Evolutionary conservation across 2,888 invertebrate genomes (phyloP).

Genomic region (Ectobius pallidus): DNA sequence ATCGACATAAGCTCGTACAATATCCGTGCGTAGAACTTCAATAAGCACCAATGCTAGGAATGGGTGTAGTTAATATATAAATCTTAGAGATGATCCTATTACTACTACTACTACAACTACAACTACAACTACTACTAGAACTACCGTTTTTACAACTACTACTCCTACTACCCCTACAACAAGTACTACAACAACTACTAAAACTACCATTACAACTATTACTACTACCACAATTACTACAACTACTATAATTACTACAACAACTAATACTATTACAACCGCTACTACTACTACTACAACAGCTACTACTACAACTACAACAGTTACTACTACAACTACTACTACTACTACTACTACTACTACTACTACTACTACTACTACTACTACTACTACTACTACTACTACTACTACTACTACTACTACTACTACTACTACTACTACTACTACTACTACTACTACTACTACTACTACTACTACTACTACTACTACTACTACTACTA

Average conservation of each 20-base stretch:
- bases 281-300: background rate
- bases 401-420: background rate
- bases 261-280: no score
- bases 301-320: background rate
- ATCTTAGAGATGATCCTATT: no score
- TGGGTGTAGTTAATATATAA: no score
- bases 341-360: background rate
- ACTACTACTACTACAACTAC: no score
- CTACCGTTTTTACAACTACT: background rate
- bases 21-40: no score
- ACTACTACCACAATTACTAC: no score
- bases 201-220: no score
- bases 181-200: background rate
- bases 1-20: no score
- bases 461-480: background rate
- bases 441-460: background rate
- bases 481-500: background rate
- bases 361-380: background rate
- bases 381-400: background rate
- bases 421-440: background rate
- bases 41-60: no score
- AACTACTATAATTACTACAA: background rate
- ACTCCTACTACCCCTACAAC: background rate
- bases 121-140: background rate
- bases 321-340: background rate